Conservation (phyloP, 2,888 invertebrate genomes). For the Amitus sp. region DNA sequence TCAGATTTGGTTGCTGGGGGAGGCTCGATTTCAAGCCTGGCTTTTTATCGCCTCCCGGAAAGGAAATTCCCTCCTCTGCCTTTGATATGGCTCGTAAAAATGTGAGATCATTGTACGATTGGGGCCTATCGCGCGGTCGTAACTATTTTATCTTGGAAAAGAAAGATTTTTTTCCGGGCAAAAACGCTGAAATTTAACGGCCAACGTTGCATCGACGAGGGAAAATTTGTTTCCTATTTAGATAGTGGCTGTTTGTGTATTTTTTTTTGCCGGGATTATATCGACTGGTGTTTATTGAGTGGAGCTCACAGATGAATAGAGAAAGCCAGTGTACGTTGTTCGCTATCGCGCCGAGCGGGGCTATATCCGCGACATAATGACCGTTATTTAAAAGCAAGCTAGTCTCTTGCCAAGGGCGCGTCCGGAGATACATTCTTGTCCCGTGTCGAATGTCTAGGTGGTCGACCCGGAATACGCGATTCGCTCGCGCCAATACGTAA, state of each 20-base stretch:
- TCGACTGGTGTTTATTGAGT: slow-evolving; percentile 11
- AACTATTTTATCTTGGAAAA: neutral
- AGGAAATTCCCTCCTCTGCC: neutral
- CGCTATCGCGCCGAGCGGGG: slow-evolving; percentile 31
- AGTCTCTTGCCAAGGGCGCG: slow-evolving; percentile 44
- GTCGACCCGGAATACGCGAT: slow-evolving; percentile 37
- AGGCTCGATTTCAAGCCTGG: too few relatives aligned
- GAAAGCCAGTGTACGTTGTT: slow-evolving; percentile 22
- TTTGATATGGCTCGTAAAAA: neutral
- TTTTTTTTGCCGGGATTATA: slow-evolving; percentile 4
- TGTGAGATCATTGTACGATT: neutral
- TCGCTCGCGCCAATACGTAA: slow-evolving; percentile 28
- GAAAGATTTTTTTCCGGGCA: too few relatives aligned
- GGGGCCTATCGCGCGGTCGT: neutral
- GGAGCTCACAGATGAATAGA: slow-evolving; percentile 34
- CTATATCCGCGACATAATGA: slow-evolving; percentile 48
- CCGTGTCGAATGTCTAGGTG: slow-evolving; percentile 45
- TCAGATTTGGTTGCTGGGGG: too few relatives aligned
- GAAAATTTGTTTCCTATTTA: slow-evolving; percentile 16
- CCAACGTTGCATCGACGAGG: neutral
- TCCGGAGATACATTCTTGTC: slow-evolving; percentile 45
- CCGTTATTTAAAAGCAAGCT: slow-evolving; percentile 54
- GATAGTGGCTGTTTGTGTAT: slow-evolving; percentile 11
- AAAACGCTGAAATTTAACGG: slow-evolving; percentile 3
- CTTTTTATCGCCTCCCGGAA: neutral